Evolutionary conservation across 2,797 vertebrate genomes (phyloP), one percentile per base, ranked within the genome.

Genomic region (Muscicapa comitata): DNA sequence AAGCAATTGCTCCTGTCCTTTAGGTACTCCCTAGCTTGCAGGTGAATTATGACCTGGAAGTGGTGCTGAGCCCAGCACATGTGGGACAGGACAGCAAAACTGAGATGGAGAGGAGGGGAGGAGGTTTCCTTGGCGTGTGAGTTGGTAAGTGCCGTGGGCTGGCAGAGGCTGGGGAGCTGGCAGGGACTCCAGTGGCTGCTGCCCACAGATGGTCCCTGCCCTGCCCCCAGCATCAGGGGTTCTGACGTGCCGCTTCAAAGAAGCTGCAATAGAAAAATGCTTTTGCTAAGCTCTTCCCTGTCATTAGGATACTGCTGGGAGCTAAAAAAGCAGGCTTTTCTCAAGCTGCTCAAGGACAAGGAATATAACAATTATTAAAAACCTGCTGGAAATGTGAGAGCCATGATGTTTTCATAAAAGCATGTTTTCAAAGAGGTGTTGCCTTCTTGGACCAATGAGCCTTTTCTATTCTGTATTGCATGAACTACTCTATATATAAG

Each of bases 61-160:
- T n/a, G 47, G 24, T 59, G 62, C 7, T 0, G 2, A 81, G 70
- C 31, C 37, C 65, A 73, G 26, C 10, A 43, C 5, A 17, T 4
- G 38, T 0, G 2, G 24, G 9, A 67, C 28, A 38, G 40, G 40
- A 50, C 13, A 57, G 58, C 13, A 43, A 37, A 67, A 72, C 29
- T 54, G 45, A 79, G 37, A 26, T 1, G n/a, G 10, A 38, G 31
- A 7, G 14, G 11, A 38, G 31, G 8, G 18, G 11, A 59, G 16
- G 48, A 25, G 8, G 13, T 29, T 37, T 61, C 45, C 37, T 31
- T 37, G n/a, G 21, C 4, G 12, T 59, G 19, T 38, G 14, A 65
- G 25, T 4, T 1, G 1, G 7, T 6, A 2, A 24, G 21, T 53
- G 31, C 38, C 8, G 7, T 53, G 45, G 20, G 33, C 15, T 54